phyloP scores from a whole-genome alignment of 2,888 invertebrate genomes.

The Pandemis corylana region DNA sequence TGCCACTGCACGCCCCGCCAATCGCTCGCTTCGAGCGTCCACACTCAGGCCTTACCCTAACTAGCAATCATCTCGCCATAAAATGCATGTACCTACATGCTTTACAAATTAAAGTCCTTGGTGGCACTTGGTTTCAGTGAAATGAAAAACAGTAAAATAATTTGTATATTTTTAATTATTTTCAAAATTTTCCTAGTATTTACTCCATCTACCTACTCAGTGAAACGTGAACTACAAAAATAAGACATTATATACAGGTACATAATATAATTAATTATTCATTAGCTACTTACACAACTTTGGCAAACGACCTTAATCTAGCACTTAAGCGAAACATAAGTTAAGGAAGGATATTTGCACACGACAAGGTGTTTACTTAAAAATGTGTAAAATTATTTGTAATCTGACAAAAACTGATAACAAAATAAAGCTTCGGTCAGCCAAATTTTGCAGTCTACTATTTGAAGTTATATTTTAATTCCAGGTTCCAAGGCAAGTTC shows the following conservation, averaged over 20 bases:
- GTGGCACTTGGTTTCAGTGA: background rate
- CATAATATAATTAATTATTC: conserved; percentile 15
- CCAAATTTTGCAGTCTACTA: too few relatives aligned
- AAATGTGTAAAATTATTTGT: background rate
- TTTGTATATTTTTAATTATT: conserved; percentile 22
- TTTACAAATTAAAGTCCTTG: too few relatives aligned
- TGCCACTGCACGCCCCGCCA: too few relatives aligned
- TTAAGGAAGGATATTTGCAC: conserved; percentile 8
- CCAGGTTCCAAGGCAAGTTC: too few relatives aligned
- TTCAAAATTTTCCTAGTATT: background rate
- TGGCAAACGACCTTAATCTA: conserved; percentile 41
- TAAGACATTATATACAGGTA: conserved; percentile 34
- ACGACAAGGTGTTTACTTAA: background rate
- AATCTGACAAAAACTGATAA: too few relatives aligned
- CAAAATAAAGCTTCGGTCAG: too few relatives aligned
- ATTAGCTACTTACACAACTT: conserved; percentile 34
- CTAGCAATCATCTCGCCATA: too few relatives aligned
- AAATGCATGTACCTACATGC: too few relatives aligned
- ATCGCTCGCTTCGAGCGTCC: too few relatives aligned
- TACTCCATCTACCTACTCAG: background rate
- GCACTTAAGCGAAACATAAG: conserved; percentile 32
- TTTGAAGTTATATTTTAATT: too few relatives aligned
- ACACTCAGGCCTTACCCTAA: too few relatives aligned
- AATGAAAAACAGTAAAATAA: conserved; percentile 3
- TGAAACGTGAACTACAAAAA: conserved; percentile 4